A percentile compares a stretch with the other conserved stretches of the same genome.
phyloP scores from a whole-genome alignment of 2,113 vertebrate genomes.

The Globicephala melas region DNA sequence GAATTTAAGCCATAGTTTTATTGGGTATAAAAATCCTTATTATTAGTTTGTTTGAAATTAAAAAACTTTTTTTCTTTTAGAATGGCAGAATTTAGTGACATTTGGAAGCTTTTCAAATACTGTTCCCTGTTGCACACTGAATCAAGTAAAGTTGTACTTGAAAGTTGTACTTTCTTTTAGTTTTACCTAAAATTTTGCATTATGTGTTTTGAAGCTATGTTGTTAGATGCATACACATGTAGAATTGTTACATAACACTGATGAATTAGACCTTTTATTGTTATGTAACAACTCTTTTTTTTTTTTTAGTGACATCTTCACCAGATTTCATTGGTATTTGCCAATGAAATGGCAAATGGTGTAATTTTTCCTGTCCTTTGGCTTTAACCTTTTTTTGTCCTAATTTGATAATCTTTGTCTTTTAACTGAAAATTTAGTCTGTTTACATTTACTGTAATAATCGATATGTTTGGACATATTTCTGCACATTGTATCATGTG shows the following conservation, averaged over 20 bases:
- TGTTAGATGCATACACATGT: background rate
- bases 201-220: background rate
- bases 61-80: slow-evolving; percentile 76
- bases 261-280: background rate
- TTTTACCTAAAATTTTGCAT: background rate
- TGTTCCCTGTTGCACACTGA: slow-evolving; percentile 79
- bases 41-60: slow-evolving; percentile 33
- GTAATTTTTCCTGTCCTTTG: background rate
- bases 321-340: background rate
- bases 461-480: background rate
- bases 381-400: background rate
- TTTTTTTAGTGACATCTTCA: background rate
- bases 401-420: background rate
- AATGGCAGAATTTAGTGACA: slow-evolving; percentile 83
- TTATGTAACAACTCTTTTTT: background rate
- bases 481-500: background rate
- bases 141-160: slow-evolving; percentile 86
- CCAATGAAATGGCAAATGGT: too few species aligned
- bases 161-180: background rate
- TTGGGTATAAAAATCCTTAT: background rate
- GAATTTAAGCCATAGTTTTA: background rate
- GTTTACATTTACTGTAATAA: background rate
- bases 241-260: background rate
- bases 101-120: slow-evolving; percentile 80
- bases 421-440: background rate